Percentiles rank a stretch among this genome's conserved stretches.
These are phyloP conservation scores for Setipinna tenuifilis DNA, from an alignment of 2,797 vertebrate genomes.

Conservation along the genomic window DNA sequence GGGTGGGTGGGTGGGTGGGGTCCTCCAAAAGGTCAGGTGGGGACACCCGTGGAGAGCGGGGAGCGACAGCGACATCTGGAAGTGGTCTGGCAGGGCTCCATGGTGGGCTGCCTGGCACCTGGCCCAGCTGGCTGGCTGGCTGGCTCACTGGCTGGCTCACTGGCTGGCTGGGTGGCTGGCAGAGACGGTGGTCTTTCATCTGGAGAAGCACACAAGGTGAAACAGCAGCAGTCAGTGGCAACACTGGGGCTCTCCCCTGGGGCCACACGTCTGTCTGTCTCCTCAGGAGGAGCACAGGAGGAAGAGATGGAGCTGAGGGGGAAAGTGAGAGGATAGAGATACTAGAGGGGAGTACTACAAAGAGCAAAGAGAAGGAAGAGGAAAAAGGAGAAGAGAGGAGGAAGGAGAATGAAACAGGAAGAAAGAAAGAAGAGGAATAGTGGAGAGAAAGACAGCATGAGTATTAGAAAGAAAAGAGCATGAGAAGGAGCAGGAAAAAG, in stretches of 20 bases:
- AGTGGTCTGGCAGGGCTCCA: constrained; percentile 56
- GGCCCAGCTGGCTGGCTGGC: constrained; percentile 16
- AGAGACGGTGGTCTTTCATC: constrained; percentile 47
- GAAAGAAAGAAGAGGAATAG: too few relatives aligned
- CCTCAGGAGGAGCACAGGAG: neutral
- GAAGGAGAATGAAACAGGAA: neutral
- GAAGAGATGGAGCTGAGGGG: neutral
- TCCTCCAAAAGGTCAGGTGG: constrained; percentile 58
- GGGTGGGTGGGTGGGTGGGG: neutral
- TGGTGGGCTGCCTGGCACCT: constrained; percentile 43
- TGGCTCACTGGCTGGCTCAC: constrained; percentile 20
- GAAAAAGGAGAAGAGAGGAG: neutral
- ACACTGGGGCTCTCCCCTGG: constrained; percentile 16
- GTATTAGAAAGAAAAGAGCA: neutral
- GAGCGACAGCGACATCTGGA: constrained; percentile 59
- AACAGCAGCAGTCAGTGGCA: neutral
- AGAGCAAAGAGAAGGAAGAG: neutral
- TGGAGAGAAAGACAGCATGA: neutral
- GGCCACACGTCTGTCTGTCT: neutral
- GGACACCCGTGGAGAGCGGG: constrained; percentile 44
- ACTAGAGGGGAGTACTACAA: too few relatives aligned
- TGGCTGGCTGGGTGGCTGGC: constrained; percentile 9
- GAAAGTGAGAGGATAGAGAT: too few relatives aligned
- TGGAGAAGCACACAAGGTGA: constrained; percentile 27
- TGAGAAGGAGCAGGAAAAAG: neutral